Percentiles rank a stretch among this genome's conserved stretches.
Conservation (phyloP, 2,888 invertebrate genomes). For the Synergus japonicus region DNA sequence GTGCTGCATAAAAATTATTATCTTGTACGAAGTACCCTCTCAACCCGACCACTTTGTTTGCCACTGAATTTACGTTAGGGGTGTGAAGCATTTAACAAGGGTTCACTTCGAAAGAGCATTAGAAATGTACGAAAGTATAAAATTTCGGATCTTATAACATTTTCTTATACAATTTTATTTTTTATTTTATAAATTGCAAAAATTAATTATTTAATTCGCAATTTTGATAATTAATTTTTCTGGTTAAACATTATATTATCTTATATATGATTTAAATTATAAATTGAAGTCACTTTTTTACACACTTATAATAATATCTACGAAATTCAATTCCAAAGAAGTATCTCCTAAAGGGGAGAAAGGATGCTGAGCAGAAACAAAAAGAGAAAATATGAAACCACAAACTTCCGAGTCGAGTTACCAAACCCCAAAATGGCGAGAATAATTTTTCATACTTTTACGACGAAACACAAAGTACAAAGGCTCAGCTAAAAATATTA, state of each 20-base stretch:
- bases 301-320: conserved; percentile 2
- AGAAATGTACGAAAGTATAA: conserved; percentile 17
- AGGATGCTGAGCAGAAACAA: conserved; percentile 28
- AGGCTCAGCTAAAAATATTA: background rate
- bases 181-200: too few species aligned
- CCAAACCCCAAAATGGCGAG: background rate
- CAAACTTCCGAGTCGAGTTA: conserved; percentile 43
- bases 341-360: background rate
- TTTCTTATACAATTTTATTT: too few species aligned
- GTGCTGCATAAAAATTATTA: conserved; percentile 35
- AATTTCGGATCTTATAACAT: background rate
- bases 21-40: conserved; percentile 38
- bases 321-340: conserved; percentile 20
- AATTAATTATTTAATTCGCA: too few species aligned
- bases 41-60: conserved; percentile 35
- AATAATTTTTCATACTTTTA: conserved; percentile 27
- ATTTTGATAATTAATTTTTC: background rate
- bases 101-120: conserved; percentile 47
- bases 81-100: conserved; percentile 23
- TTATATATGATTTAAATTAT: background rate
- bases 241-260: background rate
- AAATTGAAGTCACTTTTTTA: background rate
- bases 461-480: conserved; percentile 9
- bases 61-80: conserved; percentile 31
- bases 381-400: conserved; percentile 37